Percentiles rank a stretch among this genome's conserved stretches.
Conservation (phyloP, 2,113 vertebrate species). For the Eulemur rufifrons region DNA sequence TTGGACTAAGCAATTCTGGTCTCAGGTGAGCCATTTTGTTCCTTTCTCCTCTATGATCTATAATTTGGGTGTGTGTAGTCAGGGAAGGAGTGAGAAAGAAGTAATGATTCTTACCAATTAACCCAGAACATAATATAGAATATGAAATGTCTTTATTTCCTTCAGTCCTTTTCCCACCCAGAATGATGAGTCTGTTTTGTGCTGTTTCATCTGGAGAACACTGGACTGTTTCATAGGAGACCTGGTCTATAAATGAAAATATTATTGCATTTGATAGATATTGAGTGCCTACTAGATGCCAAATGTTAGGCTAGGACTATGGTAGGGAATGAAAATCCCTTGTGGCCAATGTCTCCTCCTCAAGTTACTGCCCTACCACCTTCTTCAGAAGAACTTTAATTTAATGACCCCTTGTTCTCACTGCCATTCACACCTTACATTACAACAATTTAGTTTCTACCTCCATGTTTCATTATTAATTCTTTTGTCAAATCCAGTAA, state of each 20-base stretch:
- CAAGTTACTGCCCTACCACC: neutral
- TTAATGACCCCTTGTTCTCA: neutral
- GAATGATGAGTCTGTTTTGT: neutral
- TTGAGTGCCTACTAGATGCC: neutral
- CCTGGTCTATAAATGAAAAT: neutral
- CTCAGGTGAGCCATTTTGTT: neutral
- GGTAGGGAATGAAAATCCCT: neutral
- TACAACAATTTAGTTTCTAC: neutral
- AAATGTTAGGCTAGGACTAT: neutral
- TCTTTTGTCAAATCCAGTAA: neutral
- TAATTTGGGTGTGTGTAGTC: neutral
- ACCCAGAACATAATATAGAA: neutral
- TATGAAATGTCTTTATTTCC: neutral
- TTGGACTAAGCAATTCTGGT: neutral
- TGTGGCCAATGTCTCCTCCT: neutral
- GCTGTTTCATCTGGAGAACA: neutral
- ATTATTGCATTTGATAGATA: neutral
- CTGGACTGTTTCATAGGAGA: neutral
- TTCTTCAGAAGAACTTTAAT: conserved; percentile 1
- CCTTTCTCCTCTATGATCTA: neutral
- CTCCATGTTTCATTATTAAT: neutral
- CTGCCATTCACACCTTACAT: neutral
- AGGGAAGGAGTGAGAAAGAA: neutral
- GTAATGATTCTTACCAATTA: neutral
- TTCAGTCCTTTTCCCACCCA: neutral